Conservation (phyloP, 2,797 vertebrate genomes). For the Harpagifer antarcticus region DNA sequence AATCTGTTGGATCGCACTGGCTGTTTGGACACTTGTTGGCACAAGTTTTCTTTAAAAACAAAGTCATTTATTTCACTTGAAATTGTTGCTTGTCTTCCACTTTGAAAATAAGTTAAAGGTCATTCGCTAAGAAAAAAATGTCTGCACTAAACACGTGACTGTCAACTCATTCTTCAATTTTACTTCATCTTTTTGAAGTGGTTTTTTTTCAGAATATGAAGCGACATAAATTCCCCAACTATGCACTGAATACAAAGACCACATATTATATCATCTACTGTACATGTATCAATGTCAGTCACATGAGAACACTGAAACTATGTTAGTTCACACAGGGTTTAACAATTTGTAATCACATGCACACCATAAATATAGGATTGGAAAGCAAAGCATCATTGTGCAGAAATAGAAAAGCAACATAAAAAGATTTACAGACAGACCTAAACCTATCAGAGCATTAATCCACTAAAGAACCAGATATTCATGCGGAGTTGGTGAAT, state of each 20-base stretch:
- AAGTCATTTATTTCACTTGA: slow-evolving; percentile 9
- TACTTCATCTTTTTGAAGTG: slow-evolving; percentile 14
- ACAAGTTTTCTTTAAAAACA: neutral
- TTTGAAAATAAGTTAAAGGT: slow-evolving; percentile 37
- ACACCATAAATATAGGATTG: too few species aligned
- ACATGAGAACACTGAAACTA: neutral
- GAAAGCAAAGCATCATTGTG: too few species aligned
- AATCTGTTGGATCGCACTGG: slow-evolving; percentile 31
- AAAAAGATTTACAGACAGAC: too few species aligned
- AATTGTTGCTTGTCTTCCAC: slow-evolving; percentile 13
- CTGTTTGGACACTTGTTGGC: slow-evolving; percentile 35
- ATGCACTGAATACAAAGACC: neutral
- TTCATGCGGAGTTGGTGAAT: too few species aligned
- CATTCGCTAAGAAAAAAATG: slow-evolving; percentile 15
- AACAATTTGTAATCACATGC: neutral
- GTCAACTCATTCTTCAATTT: slow-evolving; percentile 5
- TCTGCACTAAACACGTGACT: slow-evolving; percentile 12
- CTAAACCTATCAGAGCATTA: too few species aligned
- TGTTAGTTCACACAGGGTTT: neutral
- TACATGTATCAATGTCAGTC: neutral
- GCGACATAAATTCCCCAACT: neutral
- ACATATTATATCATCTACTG: neutral
- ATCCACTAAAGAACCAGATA: too few species aligned
- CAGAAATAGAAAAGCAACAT: too few species aligned
- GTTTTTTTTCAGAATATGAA: slow-evolving; percentile 25